Base-by-base conservation (phyloP, 2,797 vertebrate genomes). In the Sciurus vulgaris region DNA sequence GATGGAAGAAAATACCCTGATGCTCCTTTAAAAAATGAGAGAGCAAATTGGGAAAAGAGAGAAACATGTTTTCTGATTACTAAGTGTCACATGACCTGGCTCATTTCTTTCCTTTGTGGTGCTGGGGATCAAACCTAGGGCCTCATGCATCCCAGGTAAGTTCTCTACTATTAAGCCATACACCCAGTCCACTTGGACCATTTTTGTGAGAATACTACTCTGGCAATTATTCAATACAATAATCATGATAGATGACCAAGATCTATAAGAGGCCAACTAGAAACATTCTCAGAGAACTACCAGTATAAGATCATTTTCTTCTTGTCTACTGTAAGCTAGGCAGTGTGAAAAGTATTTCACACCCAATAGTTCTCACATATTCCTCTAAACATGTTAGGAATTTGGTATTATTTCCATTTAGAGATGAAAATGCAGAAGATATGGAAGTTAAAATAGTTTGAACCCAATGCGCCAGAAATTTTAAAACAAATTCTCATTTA, bases 361-460 rank as follows among this genome's bases (percentile, higher is more conserved):
- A 76, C 18, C 35, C n/a, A 86, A 2, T 73, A 73, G 73, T 65
- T 83, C 33, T 78, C 83, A 88, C 17, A 28, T 24, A 79, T 2
- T 82, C 85, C 59, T 92, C 70, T 0, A 22, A 69, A 33, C 69
- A 69, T 44, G 3, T 28, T 82, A 84, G 61, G 49, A 83, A 63
- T 76, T 63, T 61, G 8, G 2, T 89, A 51, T 72, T 79, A 87
- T 59, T 91, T 59, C 30, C 20, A 44, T 18, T 65, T 35, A 91
- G 83, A 83, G 73, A 63, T 28, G 35, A 89, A 93, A 72, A 90
- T 61, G 28, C 41, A 56, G 33, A 91, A n/a, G 38, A 26, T 85
- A 13, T 85, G n/a, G 51, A 89, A 76, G 90, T 84, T 51, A 89
- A 92, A 92, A 73, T 69, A 44, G 65, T 69, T 83, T 56, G 33